These are phyloP conservation scores for Hozukius guyotensis DNA, from an alignment of 2,797 vertebrate species.

Conservation along the genomic window DNA sequence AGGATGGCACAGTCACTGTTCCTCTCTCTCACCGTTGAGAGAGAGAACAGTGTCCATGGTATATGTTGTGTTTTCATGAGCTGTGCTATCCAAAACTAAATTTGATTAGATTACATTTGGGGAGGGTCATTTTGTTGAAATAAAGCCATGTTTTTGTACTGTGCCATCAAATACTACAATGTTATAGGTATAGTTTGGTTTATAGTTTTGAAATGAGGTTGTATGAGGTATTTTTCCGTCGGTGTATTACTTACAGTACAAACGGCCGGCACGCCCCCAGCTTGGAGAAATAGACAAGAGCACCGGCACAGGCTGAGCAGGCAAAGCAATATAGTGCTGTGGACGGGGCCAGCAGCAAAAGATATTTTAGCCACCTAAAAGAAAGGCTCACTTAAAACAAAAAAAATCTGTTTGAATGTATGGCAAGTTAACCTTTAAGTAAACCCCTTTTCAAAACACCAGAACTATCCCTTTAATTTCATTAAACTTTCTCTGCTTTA, in stretches of 20 bases:
- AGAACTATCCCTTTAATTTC: background rate
- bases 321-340: too few relatives aligned
- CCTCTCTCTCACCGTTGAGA: too few relatives aligned
- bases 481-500: conserved; percentile 17
- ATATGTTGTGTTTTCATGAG: background rate
- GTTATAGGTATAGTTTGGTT: background rate
- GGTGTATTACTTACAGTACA: background rate
- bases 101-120: background rate
- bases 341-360: too few relatives aligned
- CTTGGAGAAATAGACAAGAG: too few relatives aligned
- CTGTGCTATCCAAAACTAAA: background rate
- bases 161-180: background rate
- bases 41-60: too few relatives aligned
- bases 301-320: too few relatives aligned
- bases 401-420: too few relatives aligned
- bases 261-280: background rate
- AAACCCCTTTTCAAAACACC: background rate
- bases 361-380: too few relatives aligned
- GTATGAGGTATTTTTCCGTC: background rate
- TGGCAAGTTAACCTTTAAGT: background rate
- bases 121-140: background rate
- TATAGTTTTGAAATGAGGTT: background rate
- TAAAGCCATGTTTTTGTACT: background rate
- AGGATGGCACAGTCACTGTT: background rate
- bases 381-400: too few relatives aligned